Conservation (phyloP, 1,140 invertebrate genomes). For the Melitaea cinxia region DNA sequence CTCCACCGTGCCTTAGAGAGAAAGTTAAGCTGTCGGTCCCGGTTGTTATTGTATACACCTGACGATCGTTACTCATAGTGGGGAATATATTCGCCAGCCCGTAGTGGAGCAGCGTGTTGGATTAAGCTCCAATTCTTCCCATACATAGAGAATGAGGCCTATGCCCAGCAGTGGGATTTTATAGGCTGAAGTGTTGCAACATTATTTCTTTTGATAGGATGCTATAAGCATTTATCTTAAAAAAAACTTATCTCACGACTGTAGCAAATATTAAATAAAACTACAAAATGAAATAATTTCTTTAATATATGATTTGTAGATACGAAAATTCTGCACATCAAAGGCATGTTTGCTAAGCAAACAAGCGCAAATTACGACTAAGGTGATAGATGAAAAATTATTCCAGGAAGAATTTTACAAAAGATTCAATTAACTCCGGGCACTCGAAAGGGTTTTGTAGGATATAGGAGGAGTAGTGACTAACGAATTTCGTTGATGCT, state of each 20-base stretch:
- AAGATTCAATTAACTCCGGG: slow-evolving; percentile 63
- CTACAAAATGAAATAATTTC: slow-evolving; percentile 1
- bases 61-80: no score
- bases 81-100: no score
- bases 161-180: no score
- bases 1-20: no score
- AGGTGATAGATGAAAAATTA: slow-evolving; percentile 63
- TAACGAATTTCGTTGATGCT: slow-evolving; percentile 55
- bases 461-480: slow-evolving; percentile 54
- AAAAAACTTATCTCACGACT: background rate
- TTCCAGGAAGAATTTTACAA: slow-evolving; percentile 57
- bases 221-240: no score
- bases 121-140: no score
- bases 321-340: slow-evolving; percentile 43
- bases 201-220: no score
- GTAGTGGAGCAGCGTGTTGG: no score
- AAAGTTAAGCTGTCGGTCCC: no score
- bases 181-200: no score
- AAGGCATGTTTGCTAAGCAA: slow-evolving; percentile 49
- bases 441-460: slow-evolving; percentile 54
- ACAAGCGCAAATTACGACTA: slow-evolving; percentile 53
- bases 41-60: no score
- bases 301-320: slow-evolving; percentile 37
- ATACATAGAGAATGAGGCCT: no score
- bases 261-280: background rate